Evolutionary conservation across 53 echinoderm and acorn worm genomes (phyloP).

Genomic region (Echinarachnius parma): DNA sequence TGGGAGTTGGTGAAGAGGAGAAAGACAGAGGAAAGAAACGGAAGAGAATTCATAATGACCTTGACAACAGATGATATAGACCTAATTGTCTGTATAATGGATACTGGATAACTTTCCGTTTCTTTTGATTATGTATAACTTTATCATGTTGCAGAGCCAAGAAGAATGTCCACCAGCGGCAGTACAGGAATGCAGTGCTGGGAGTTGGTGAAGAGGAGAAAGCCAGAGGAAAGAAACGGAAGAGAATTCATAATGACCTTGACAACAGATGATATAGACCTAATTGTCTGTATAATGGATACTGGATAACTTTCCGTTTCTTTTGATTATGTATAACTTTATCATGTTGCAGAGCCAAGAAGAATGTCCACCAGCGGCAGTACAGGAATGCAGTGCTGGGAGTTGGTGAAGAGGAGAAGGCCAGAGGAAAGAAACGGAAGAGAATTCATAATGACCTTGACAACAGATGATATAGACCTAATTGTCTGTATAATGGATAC

Average conservation of each 20-base stretch:
- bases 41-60: constrained; percentile 60
- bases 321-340: too few species aligned
- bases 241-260: constrained; percentile 62
- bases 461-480: too few species aligned
- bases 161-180: constrained; percentile 59
- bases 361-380: constrained; percentile 56
- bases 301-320: too few species aligned
- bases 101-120: too few species aligned
- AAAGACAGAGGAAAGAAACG: constrained; percentile 16
- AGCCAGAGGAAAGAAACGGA: constrained; percentile 27
- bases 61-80: too few species aligned
- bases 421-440: constrained; percentile 40
- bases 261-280: too few species aligned
- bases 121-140: too few species aligned
- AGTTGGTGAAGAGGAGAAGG: constrained; percentile 8
- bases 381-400: constrained; percentile 77
- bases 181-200: constrained; percentile 73
- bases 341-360: constrained; percentile 65
- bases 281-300: too few species aligned
- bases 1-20: constrained; percentile 41
- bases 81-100: too few species aligned
- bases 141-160: too few species aligned
- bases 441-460: constrained; percentile 63
- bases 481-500: too few species aligned
- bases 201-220: constrained; percentile 31